Conservation (phyloP, 1,140 invertebrate species). For the Drosophila yakuba region DNA sequence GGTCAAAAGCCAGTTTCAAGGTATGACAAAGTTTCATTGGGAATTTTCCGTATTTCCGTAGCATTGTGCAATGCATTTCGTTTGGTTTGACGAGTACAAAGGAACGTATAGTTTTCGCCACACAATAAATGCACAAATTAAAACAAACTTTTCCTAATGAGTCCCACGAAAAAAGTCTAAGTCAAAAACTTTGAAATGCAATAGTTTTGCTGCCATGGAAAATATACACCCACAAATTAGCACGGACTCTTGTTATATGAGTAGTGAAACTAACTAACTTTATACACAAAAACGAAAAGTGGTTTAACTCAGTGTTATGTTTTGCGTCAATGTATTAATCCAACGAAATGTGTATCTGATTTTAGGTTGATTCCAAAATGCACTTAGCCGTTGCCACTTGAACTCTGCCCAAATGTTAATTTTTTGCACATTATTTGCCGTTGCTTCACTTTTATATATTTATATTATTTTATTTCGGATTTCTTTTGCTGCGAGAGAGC, state of each 20-base stretch:
- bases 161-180: background rate
- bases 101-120: background rate
- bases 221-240: background rate
- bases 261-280: background rate
- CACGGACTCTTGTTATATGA: background rate
- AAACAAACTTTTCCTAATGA: background rate
- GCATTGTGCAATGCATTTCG: no score
- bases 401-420: constrained; percentile 37
- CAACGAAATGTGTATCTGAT: background rate
- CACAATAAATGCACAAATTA: background rate
- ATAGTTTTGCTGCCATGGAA: background rate
- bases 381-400: constrained; percentile 2
- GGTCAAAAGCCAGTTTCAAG: background rate
- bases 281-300: no score
- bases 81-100: no score
- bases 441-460: constrained; percentile 24
- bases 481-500: constrained; percentile 31
- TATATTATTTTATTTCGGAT: constrained; percentile 10
- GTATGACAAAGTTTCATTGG: background rate
- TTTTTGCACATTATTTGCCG: constrained; percentile 13
- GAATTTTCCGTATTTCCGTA: no score
- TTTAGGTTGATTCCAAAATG: constrained; percentile 1
- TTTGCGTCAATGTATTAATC: no score
- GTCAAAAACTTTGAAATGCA: background rate
- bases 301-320: background rate